Evolutionary conservation across 2,797 vertebrate genomes (phyloP), one percentile per base, ranked within the genome.

Genomic region (Balearica regulorum): DNA sequence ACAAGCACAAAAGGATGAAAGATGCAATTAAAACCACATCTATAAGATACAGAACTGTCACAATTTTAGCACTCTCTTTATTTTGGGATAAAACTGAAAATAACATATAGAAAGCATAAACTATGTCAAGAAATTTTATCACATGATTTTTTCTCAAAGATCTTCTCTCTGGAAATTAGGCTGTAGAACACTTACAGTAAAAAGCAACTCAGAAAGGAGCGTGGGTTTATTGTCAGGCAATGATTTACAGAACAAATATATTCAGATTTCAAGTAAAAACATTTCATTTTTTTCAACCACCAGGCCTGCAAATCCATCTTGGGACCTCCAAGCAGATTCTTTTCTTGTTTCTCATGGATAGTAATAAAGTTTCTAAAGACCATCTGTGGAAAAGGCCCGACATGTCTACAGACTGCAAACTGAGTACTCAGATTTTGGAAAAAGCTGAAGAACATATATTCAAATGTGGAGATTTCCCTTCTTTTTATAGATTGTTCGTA

Each of bases 221-320:
- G 0, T 75, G 35, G 16, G 28, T 70, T 93, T 96, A 65, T 83
- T 93, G 82, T 96, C 90, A 96, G 57, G 37, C 58, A 93, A 82
- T 91, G 87, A 97, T 96, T 96, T 96, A 95, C 82, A 66, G 91
- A 88, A 93, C 2, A 17, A 96, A 95, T 96, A 91, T 91, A 85
- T 92, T 92, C 82, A 83, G 65, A 92, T 89, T 95, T 95, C 10
- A 83, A 92, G 43, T 66, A 61, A 92, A 92, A 94, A 51, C 16
- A 80, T 68, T 81, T 71, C 7, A n/a, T 39, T 87, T 91, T 89
- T 88, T 76, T 73, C 83, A 43, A 76, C 64, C 77, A 82, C 22
- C 31, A 91, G 13, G 28, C 84, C 83, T 96, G 65, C 31, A 96
- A 96, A 96, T 93, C 92, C 82, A 95, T 75, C 87, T 41, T 96